A percentile compares a stretch with the other conserved stretches of the same genome.
These are phyloP conservation scores for Caenorhabditis sp. DNA, from an alignment of 2,888 invertebrate genomes.

Conservation along the genomic window DNA sequence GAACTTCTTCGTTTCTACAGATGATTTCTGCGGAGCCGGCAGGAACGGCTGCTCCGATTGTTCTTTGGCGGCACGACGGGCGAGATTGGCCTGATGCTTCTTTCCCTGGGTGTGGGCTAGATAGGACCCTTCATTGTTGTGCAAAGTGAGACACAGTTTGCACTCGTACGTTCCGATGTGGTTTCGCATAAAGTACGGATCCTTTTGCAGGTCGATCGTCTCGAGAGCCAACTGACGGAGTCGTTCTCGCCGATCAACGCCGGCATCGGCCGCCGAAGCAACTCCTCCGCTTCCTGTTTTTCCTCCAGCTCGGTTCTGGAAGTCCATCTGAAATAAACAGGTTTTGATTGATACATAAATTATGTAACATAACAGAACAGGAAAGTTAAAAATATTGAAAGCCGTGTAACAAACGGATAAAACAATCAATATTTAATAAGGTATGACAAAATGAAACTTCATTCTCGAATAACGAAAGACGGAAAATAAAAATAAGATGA, in stretches of 20 bases:
- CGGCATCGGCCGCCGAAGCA: slow-evolving; percentile 98
- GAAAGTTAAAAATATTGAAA: background rate
- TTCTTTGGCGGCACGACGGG: slow-evolving; percentile 94
- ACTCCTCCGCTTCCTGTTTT: slow-evolving; percentile 99
- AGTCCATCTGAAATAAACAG: slow-evolving; percentile 86
- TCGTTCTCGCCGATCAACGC: slow-evolving; percentile 86
- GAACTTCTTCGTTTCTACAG: slow-evolving; percentile 98
- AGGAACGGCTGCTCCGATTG: slow-evolving; percentile 90
- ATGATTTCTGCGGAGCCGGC: slow-evolving; percentile 82
- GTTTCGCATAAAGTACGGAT: slow-evolving; percentile 99
- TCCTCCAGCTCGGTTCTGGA: slow-evolving; percentile 97
- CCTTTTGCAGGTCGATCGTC: slow-evolving; percentile 98
- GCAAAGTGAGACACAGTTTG: slow-evolving; percentile 96
- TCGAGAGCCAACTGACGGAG: slow-evolving; percentile 95
- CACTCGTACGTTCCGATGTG: slow-evolving; percentile 98
- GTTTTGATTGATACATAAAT: too few relatives aligned
- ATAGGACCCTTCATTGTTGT: slow-evolving; percentile 94
- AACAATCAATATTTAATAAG: too few relatives aligned
- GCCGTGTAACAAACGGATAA: background rate
- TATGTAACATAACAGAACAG: too few relatives aligned
- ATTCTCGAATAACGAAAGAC: slow-evolving; percentile 1
- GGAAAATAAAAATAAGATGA: slow-evolving; percentile 1
- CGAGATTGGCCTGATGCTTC: slow-evolving; percentile 98
- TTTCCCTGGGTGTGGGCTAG: slow-evolving; percentile 96
- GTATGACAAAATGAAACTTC: background rate